Base-by-base conservation (phyloP, 1,140 invertebrate species). In the Myzus persicae region DNA sequence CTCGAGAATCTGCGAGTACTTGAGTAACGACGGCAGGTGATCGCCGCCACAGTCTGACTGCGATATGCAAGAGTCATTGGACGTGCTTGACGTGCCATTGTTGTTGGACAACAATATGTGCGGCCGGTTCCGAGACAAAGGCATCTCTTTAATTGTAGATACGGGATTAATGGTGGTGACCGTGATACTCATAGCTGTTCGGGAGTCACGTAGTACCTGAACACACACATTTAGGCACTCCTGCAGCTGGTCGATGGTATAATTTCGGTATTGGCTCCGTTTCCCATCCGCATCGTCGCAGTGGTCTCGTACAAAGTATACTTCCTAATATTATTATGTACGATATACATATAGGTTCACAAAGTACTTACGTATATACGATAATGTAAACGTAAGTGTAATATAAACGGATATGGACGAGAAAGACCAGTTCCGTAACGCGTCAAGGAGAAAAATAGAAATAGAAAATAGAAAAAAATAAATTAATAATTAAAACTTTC, bases 81-180 rank as follows among this genome's bases (percentile, higher is more conserved):
- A 93, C 36, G 91, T 42, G 36, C 91, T 93, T 9, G 91, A 93
- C 81, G 91, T 38, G 24, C 81, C 91, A 22, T 81, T 91, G 11
- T 93, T 81, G 76, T 93, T 93, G 22, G 91, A 93, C 46, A 93
- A 51, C 76, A 93, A 22, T n/a, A 93, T 93, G 26, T 93, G 91
- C 46, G 91, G 46, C 36, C 91, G 76, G 20, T 85, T 93, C 44
- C 91, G 91, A 54, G 91, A 85, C 76, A 93, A 85, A 38, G 91
- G 91, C 91, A 85, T 93, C 91, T 93, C 91, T 84, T 93, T 93
- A n/a, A 93, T 93, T 44, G 91, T 85, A 11, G 91, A 82, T 51
- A 93, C 46, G 46, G 91, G 81, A 54, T 93, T 93, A 31, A 93
- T 51, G 81, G 91, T 93, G 20, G 91, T 93, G 26, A 93, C 91